phyloP scores from a whole-genome alignment of 2,113 vertebrate species.

The Bungarus multicinctus region DNA sequence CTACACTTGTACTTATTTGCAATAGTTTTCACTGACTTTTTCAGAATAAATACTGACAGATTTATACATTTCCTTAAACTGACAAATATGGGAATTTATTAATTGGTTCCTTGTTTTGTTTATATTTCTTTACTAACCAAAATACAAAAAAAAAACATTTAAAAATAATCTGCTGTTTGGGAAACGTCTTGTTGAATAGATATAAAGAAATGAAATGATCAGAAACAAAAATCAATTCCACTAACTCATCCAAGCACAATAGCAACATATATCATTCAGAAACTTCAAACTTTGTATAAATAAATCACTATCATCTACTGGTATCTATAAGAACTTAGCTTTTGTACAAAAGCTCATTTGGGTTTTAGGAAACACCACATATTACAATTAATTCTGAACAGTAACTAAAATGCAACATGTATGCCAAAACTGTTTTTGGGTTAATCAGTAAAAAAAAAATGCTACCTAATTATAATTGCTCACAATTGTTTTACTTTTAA shows the following conservation, averaged over 20 bases:
- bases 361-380: slow-evolving; percentile 24
- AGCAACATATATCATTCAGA: slow-evolving; percentile 44
- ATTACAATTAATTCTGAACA: background rate
- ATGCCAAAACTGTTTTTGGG: slow-evolving; percentile 23
- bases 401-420: slow-evolving; percentile 26
- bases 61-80: slow-evolving; percentile 26
- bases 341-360: slow-evolving; percentile 26
- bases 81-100: background rate
- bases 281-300: slow-evolving; percentile 56
- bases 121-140: slow-evolving; percentile 36
- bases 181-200: slow-evolving; percentile 37
- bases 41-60: slow-evolving; percentile 23
- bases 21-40: slow-evolving; percentile 45
- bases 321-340: slow-evolving; percentile 48
- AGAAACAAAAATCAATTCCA: slow-evolving; percentile 26
- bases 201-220: background rate
- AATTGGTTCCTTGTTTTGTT: slow-evolving; percentile 2
- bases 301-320: slow-evolving; percentile 43
- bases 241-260: slow-evolving; percentile 48
- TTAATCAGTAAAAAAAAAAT: slow-evolving; percentile 31
- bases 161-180: slow-evolving; percentile 12
- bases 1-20: slow-evolving; percentile 63
- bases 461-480: slow-evolving; percentile 19
- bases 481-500: background rate
- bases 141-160: slow-evolving; percentile 29